Evolutionary conservation across 2,797 vertebrate genomes (phyloP).

Genomic region (Protosalanx chinensis): DNA sequence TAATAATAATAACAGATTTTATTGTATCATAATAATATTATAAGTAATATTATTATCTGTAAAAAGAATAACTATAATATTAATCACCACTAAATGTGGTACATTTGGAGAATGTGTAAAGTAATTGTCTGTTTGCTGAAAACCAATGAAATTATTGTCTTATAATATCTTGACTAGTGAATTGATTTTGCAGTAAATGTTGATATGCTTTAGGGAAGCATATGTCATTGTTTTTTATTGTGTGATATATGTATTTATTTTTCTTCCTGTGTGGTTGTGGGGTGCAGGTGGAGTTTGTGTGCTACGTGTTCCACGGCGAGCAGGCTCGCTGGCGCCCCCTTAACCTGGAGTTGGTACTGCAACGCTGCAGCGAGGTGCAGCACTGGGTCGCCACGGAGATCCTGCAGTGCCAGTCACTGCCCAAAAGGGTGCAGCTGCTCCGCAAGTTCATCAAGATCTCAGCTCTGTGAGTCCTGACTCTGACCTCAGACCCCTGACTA

Average conservation of each 20-base stretch:
- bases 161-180: too few species aligned
- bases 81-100: too few species aligned
- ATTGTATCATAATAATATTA: not conserved
- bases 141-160: too few species aligned
- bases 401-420: slow-evolving; percentile 88
- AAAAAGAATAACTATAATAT: too few species aligned
- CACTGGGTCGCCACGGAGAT: slow-evolving; percentile 96
- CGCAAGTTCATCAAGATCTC: slow-evolving; percentile 97
- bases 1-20: not conserved
- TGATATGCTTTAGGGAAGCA: too few species aligned
- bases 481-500: not conserved
- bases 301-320: slow-evolving; percentile 93
- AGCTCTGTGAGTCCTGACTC: slow-evolving; percentile 79
- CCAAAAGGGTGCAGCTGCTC: slow-evolving; percentile 88
- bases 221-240: not conserved
- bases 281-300: slow-evolving; percentile 91
- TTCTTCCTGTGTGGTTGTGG: slow-evolving; percentile 8
- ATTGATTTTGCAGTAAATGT: too few species aligned
- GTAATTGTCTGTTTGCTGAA: too few species aligned
- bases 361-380: slow-evolving; percentile 94
- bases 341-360: slow-evolving; percentile 92
- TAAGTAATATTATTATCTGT: too few species aligned
- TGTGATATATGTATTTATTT: not conserved
- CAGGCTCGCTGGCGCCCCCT: slow-evolving; percentile 91
- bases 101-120: too few species aligned